Base-by-base conservation (phyloP, 2,797 vertebrate species). In the Takifugu ocellatus region DNA sequence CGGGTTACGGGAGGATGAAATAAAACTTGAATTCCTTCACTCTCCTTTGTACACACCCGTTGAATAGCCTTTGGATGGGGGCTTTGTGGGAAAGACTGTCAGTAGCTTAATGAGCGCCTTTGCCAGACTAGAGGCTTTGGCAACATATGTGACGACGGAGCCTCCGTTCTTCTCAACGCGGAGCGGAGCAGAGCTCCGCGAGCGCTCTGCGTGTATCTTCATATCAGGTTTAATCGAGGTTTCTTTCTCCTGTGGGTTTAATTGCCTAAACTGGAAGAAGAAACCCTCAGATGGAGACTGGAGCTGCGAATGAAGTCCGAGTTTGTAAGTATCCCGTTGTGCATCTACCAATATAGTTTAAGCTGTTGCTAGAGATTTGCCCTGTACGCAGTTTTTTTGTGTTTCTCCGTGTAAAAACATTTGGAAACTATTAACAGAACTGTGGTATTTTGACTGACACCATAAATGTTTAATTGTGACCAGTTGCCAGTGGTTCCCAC, bases 31-130 rank as follows among this genome's bases (percentile, higher is more conserved):
- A 90, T 90, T 91, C 89, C 88, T 85, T 48, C 54, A 77, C 78
- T 84, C 72, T 78, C 60, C 68, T 83, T 85, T 86, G 81, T 85
- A 78, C 82, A 74, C 79, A 53, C 26, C 51, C 65, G 49, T 65
- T 91, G 91, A 93, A 93, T 87, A 88, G 90, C 73, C 81, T 81
- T 90, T 81, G 84, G 86, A 86, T 87, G 31, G 55, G 81, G 81
- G 83, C 89, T 91, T 92, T 92, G 91, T 92, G 81, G 78, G 87
- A 78, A 67, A 90, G 91, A 91, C 91, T 92, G 92, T 92, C 88
- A 89, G 85, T 87, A 80, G 87, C 86, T 92, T 92, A 93, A 91
- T 91, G 91, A 92, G 90, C 81, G 82, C 63, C 81, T 91, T 88
- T 90, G 89, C 88, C 87, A 86, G 82, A 84, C 71, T 64, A 67